Evolutionary conservation across 2,797 vertebrate species (phyloP).

Genomic region (Harpagifer antarcticus): DNA sequence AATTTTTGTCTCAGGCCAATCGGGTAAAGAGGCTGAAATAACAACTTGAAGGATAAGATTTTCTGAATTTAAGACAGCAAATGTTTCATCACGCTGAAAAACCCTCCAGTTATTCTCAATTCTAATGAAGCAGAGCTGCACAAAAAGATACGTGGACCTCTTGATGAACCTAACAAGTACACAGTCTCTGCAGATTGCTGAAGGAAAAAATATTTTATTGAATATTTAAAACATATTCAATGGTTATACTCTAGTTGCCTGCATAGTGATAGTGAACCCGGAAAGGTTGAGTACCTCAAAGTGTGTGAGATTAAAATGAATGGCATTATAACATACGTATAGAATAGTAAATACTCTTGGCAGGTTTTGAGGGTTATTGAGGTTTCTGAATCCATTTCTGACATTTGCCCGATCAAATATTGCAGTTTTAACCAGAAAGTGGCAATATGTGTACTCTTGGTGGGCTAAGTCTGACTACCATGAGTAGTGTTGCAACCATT

Average conservation of each 20-base stretch:
- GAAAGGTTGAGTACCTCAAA: too few relatives aligned
- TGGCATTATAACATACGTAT: too few relatives aligned
- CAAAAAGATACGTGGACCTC: constrained; percentile 52
- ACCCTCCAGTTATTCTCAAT: constrained; percentile 65
- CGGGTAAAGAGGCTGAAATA: constrained; percentile 66
- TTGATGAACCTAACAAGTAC: constrained; percentile 52
- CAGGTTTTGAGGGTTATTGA: too few relatives aligned
- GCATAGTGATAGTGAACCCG: too few relatives aligned
- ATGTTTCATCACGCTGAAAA: constrained; percentile 61
- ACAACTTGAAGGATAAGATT: constrained; percentile 65
- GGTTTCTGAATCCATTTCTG: too few relatives aligned
- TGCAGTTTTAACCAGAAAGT: too few relatives aligned
- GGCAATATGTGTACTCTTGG: too few relatives aligned
- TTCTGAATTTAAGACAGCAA: constrained; percentile 66
- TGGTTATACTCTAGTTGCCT: neutral
- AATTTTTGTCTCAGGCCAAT: constrained; percentile 64
- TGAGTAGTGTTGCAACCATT: too few relatives aligned
- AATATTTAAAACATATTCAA: constrained; percentile 62
- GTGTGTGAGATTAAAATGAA: too few relatives aligned
- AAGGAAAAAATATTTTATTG: constrained; percentile 54
- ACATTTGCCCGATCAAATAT: too few relatives aligned
- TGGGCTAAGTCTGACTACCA: too few relatives aligned
- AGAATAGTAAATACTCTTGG: too few relatives aligned
- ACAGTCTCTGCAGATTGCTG: constrained; percentile 53
- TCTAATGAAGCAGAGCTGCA: constrained; percentile 42